Percentiles rank a stretch among this genome's conserved stretches.
phyloP scores from a whole-genome alignment of 2,888 invertebrate species.

The Tetranychus truncatus region DNA sequence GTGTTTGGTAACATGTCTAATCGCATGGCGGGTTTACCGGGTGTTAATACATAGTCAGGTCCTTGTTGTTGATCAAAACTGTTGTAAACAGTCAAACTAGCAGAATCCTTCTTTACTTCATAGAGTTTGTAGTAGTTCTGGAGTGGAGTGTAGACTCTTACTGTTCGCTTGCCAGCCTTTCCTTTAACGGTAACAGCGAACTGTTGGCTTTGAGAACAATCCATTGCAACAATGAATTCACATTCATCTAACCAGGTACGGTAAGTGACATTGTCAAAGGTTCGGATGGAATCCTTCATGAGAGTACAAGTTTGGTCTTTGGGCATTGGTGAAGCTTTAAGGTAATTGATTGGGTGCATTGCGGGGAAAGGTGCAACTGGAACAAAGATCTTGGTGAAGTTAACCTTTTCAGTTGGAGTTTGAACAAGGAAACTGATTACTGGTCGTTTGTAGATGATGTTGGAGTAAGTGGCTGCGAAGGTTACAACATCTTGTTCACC shows the following conservation, averaged over 20 bases:
- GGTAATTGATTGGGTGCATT: not conserved
- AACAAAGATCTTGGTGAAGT: not conserved
- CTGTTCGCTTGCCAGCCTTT: not conserved
- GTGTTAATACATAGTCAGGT: conserved; percentile 12
- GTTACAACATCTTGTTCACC: not conserved
- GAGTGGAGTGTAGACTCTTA: no score
- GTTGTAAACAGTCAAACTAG: no score
- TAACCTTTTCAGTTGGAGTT: not conserved
- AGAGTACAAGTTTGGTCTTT: conserved; percentile 12
- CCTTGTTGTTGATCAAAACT: no score
- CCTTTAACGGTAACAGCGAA: conserved; percentile 17
- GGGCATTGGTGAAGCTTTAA: not conserved
- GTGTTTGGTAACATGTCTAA: no score
- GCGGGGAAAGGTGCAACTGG: not conserved
- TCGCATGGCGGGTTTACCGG: conserved; percentile 7
- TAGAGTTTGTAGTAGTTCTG: no score
- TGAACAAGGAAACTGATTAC: not conserved
- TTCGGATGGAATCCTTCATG: conserved; percentile 18
- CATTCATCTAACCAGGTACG: not conserved
- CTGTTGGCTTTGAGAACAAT: conserved; percentile 15
- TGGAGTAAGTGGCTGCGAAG: not conserved
- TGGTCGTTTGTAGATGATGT: not conserved
- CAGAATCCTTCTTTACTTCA: no score
- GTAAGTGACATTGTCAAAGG: conserved; percentile 22
- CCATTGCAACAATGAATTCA: conserved; percentile 20